phyloP scores from a whole-genome alignment of 1,140 invertebrate species.

The Laupala kohalensis region DNA sequence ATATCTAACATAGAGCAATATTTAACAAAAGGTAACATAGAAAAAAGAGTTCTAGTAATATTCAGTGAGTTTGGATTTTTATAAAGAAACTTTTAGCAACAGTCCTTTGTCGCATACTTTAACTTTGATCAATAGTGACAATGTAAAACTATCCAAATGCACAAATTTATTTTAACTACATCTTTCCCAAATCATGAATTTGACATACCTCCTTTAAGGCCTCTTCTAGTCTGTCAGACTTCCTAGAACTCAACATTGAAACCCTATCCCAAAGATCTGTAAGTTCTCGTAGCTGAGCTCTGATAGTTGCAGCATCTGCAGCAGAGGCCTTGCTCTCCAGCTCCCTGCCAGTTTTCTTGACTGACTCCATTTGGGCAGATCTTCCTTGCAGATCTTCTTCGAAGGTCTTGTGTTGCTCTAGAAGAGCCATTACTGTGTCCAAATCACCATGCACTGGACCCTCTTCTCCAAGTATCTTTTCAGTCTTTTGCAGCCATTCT shows the following conservation, averaged over 20 bases:
- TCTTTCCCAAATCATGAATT: too few species aligned
- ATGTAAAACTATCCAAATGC: too few species aligned
- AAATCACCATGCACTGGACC: slow-evolving; percentile 86
- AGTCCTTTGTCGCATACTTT: too few species aligned
- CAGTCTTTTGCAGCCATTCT: slow-evolving; percentile 83
- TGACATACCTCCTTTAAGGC: slow-evolving; percentile 58
- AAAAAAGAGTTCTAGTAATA: too few species aligned
- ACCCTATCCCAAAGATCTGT: slow-evolving; percentile 77
- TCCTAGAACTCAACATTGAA: slow-evolving; percentile 57
- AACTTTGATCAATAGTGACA: too few species aligned
- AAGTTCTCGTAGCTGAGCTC: slow-evolving; percentile 68
- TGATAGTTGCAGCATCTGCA: slow-evolving; percentile 67
- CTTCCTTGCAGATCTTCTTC: slow-evolving; percentile 82
- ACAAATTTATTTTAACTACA: too few species aligned
- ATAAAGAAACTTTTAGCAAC: too few species aligned
- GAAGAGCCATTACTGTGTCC: slow-evolving; percentile 84
- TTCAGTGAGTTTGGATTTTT: too few species aligned
- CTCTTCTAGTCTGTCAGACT: slow-evolving; percentile 64
- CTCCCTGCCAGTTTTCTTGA: slow-evolving; percentile 78
- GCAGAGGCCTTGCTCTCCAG: slow-evolving; percentile 64
- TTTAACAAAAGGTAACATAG: too few species aligned
- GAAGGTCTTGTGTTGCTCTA: slow-evolving; percentile 87
- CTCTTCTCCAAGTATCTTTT: slow-evolving; percentile 60
- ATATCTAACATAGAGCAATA: too few species aligned
- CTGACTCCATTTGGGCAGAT: slow-evolving; percentile 75